Evolutionary conservation across 1,140 invertebrate genomes (phyloP).

Genomic region (Wiebesia pumilae): DNA sequence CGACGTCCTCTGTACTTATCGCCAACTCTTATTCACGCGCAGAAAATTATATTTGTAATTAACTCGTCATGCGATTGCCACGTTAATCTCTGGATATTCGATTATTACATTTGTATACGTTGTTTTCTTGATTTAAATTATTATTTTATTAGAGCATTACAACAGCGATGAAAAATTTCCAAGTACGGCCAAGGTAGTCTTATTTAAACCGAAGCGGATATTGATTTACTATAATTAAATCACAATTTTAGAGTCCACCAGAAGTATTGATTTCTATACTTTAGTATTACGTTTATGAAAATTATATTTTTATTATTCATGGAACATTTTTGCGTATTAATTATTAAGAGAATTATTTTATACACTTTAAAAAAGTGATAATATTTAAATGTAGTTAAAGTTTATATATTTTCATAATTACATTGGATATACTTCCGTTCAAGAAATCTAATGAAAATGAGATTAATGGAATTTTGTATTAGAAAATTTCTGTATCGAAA

Average conservation of each 20-base stretch:
- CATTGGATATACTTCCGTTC: no score
- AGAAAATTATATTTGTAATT: background rate
- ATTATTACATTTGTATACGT: background rate
- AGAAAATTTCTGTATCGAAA: no score
- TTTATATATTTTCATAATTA: no score
- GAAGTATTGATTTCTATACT: no score
- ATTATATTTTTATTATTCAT: no score
- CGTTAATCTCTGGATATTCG: background rate
- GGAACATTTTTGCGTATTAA: no score
- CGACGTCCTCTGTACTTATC: background rate
- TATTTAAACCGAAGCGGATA: background rate
- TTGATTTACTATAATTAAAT: background rate
- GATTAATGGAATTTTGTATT: no score
- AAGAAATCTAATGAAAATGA: no score
- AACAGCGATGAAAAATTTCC: background rate
- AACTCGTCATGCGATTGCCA: background rate
- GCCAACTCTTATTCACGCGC: background rate
- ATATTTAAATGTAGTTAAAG: no score
- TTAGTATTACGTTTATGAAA: no score
- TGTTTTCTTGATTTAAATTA: background rate
- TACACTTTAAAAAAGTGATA: no score
- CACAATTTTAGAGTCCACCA: background rate
- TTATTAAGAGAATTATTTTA: no score
- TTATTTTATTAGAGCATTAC: background rate
- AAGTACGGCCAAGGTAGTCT: background rate